Conservation (phyloP, 1,140 invertebrate genomes). For the Artemia franciscana region DNA sequence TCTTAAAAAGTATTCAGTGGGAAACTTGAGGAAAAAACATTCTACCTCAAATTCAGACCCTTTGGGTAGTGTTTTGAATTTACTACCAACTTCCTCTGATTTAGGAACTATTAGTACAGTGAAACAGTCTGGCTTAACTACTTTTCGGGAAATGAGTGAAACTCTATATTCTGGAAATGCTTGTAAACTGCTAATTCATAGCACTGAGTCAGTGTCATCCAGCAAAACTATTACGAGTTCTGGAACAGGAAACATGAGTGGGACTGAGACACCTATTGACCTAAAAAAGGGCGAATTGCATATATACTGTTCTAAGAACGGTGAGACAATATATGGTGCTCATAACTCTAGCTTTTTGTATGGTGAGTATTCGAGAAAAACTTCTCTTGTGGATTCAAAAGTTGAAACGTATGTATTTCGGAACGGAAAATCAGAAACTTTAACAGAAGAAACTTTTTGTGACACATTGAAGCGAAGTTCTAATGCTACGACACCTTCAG, state of each 20-base stretch:
- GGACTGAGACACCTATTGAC: background rate
- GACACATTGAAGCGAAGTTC: background rate
- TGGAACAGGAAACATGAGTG: background rate
- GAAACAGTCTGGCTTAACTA: background rate
- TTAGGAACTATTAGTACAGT: background rate
- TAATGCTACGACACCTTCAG: background rate
- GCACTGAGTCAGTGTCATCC: constrained; percentile 1
- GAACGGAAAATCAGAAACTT: background rate
- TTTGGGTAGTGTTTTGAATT: constrained; percentile 7
- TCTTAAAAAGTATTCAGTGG: constrained; percentile 3
- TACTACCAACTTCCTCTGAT: constrained; percentile 6
- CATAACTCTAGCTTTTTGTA: constrained; percentile 12
- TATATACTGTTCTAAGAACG: constrained; percentile 13
- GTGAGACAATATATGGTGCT: constrained; percentile 14
- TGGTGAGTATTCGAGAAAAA: constrained; percentile 2
- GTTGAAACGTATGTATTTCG: background rate
- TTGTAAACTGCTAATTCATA: background rate
- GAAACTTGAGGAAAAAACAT: constrained; percentile 8
- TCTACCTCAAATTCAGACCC: background rate
- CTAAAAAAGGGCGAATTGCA: constrained; percentile 10
- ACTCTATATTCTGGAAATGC: background rate
- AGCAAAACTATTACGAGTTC: background rate
- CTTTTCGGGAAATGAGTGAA: background rate
- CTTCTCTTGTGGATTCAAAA: background rate
- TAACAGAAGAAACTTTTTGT: background rate